Base-by-base conservation (phyloP, 92 coral and sea anemone genomes). In the Ricordea florida region DNA sequence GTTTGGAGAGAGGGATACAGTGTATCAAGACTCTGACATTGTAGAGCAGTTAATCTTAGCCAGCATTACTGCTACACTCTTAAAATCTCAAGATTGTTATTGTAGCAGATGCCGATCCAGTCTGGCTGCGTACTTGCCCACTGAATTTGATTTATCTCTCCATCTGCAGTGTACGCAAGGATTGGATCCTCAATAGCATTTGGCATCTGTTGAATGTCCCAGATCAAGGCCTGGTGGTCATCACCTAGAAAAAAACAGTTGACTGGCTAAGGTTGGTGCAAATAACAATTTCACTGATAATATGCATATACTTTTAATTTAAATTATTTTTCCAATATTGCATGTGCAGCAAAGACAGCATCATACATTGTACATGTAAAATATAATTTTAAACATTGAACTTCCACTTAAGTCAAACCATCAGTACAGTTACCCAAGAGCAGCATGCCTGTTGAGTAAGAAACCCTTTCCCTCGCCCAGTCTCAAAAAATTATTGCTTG, bases 51-150 rank as follows among this genome's bases (percentile, higher is more conserved):
- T 11, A 25, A 2, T 36, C 14, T 10, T 9, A 9, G 6, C 13
- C 8, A 37, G 14, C 34, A 32, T 67, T 35, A 53, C 41, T 37
- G 47, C 78, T 89, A 94, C 59, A 94, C 98, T 82, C 98, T 86
- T 20, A 94, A 77, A 61, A 94, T 94, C 79, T 94, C 98, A 48
- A 94, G 43, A 21, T 89, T 88, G 61, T 92, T 94, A 73, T 94
- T 94, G 67, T 94, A 94, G 84, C 97, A 85, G 57, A 94, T 94
- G 10, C 96, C 98, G 28, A 94, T 94, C 98, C 98, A 94, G 67
- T 94, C 98, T 5, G 98, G 98, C 58, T 94, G 98, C 7, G 98
- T 94, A n/a, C 90, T 85, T 18, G 98, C 98, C 98, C 98, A 94
- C 62, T 94, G 98, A 34, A 94, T 94, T 23, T 94, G 98, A 48